These are phyloP conservation scores for Thripadectes ignobilis DNA, from an alignment of 2,797 vertebrate species.

Conservation along the genomic window DNA sequence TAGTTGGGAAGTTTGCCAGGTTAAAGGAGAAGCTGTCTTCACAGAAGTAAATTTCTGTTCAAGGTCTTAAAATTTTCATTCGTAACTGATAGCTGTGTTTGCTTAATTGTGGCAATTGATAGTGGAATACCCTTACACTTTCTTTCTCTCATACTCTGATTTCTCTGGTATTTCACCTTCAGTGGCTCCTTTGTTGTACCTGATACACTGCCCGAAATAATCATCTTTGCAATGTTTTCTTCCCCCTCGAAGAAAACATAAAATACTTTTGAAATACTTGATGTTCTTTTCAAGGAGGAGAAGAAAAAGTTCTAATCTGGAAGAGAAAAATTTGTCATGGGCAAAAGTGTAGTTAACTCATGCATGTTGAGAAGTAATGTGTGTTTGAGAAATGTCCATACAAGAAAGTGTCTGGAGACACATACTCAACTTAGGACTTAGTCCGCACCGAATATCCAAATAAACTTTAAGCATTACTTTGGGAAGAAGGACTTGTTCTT, in stretches of 20 bases:
- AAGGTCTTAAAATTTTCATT: conserved; percentile 4
- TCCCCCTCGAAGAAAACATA: neutral
- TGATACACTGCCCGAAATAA: neutral
- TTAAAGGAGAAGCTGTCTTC: conserved; percentile 10
- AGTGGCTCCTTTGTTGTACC: neutral
- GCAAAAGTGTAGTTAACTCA: neutral
- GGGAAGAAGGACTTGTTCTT: neutral
- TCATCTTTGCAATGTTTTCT: neutral
- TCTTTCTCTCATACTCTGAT: neutral
- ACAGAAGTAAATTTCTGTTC: conserved; percentile 18
- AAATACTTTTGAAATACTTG: neutral
- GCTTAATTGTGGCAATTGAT: neutral
- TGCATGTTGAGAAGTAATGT: neutral
- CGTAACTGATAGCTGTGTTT: neutral
- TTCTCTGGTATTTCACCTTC: neutral
- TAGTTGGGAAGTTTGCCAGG: conserved; percentile 32
- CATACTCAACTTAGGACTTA: neutral
- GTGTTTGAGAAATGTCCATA: neutral
- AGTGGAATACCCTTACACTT: neutral
- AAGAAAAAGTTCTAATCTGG: neutral
- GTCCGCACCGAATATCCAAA: neutral
- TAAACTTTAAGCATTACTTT: neutral
- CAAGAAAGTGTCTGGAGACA: neutral
- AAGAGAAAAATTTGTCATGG: neutral
- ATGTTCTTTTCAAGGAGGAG: neutral